Percentiles rank a stretch among this genome's conserved stretches.
Conservation (phyloP, 2,797 vertebrate genomes). For the Esox masquinongy region DNA sequence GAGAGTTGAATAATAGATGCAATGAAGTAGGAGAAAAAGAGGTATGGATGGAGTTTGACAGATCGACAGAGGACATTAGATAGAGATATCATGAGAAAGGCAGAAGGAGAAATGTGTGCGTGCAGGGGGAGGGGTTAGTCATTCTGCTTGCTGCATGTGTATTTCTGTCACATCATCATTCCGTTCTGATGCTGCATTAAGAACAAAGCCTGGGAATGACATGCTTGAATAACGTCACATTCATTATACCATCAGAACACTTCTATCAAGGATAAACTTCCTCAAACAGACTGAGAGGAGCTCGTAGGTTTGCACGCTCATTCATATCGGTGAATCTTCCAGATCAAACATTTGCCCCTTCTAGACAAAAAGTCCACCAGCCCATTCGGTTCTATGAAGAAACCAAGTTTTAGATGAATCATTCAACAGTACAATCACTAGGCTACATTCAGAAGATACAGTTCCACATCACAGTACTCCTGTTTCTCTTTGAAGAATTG, state of each 20-base stretch:
- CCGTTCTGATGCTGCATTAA: neutral
- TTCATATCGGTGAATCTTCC: neutral
- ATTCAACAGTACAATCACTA: neutral
- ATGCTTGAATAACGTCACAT: conserved; percentile 21
- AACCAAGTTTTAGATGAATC: neutral
- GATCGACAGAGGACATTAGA: too few species aligned
- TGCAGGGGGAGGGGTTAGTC: neutral
- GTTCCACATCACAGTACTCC: neutral
- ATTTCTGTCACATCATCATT: neutral
- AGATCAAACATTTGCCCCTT: neutral
- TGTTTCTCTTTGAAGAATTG: neutral
- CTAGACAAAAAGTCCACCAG: neutral
- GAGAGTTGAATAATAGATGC: too few species aligned
- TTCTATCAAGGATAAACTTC: conserved; percentile 42
- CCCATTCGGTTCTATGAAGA: neutral
- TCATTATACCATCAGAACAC: conserved; percentile 39
- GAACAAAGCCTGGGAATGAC: neutral
- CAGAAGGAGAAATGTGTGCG: neutral
- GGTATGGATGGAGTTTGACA: too few species aligned
- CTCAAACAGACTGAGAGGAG: neutral
- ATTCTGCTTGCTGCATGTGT: neutral
- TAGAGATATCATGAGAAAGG: neutral
- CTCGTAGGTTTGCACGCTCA: neutral
- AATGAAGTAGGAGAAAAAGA: neutral
- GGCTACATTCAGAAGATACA: neutral